Base-by-base conservation (phyloP, 2,888 invertebrate genomes). In the Lasioglossum calceatum region DNA sequence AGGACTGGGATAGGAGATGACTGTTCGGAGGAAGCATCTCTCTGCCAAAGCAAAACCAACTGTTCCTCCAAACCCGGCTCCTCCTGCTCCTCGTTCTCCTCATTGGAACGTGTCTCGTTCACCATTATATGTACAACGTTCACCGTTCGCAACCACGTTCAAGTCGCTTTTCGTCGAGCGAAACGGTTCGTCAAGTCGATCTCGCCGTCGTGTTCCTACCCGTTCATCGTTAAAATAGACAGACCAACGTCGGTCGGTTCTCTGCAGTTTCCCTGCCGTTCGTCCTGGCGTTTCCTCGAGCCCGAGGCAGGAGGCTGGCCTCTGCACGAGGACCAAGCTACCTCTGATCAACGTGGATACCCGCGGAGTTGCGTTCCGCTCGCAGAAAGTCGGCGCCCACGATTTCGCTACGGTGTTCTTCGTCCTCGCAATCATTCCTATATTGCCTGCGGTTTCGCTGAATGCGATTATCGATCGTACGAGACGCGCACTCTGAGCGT, bases 181-280 rank as follows among this genome's bases (percentile, higher is more conserved):
- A 23, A 61, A 61, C 61, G 32, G 32, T 64, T 27, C 54, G 10
- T 54, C 54, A 3, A 54, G 54, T 32, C 14, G 61, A 61, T 61
- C 61, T 61, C 64, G 64, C 64, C 64, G 64, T 64, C 64, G 64
- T 64, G 64, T 64, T 64, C 64, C 64, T 64, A 16, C 64, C 64
- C 64, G 64, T 64, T 32, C 16, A 16, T 64, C 64, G 27, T 14
- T 5, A 64, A 10, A 16, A 64, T 16, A 16, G 32, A 54, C 54
- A 16, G 32, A 54, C 54, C 64, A 32, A 32, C 64, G 32, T 12
- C 12, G 58, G 27, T 32, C 16, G 64, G 5, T 64, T n/a, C 14
- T 27, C 61, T 16, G 14, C 27, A 27, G 27, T 32, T 32, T 64
- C 64, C 32, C 27, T 32, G 54, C 32, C 32, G 14, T 58, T n/a